Base-by-base conservation (phyloP, 2,888 invertebrate species). In the Alsophila aescularia region DNA sequence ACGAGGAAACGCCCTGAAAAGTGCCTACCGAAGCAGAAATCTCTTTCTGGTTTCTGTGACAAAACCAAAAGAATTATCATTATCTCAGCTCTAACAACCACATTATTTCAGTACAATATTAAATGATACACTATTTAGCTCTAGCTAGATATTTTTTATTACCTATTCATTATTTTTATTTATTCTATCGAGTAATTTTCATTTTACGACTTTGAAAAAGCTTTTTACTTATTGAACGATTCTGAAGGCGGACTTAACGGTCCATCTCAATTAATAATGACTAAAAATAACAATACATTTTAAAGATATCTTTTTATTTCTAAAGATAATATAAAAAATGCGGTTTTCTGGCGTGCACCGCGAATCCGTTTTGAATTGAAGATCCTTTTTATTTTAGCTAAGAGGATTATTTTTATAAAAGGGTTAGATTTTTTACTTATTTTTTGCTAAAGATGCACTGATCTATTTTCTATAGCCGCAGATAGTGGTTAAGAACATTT, bases 361-460 rank as follows among this genome's bases (percentile, higher is more conserved):
- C 77, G 62, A 76, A 84, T 78, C 83, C 79, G 77, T 86, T 85
- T 79, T 79, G 69, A 71, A 73, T 64, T 53, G 53, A 61, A 49
- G 42, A 60, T 66, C 59, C 57, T 62, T 60, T 77, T 79, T 74
- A 79, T 76, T 81, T 87, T 81, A 62, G 83, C 82, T 82, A 87
- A 89, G 87, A 83, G 79, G 89, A 87, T 89, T 88, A 88, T 79
- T 83, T 85, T 83, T 87, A 85, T 71, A 41, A 77, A 83, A 77
- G 79, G 83, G 79, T 85, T 84, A 59, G 62, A 79, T 85, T 86
- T 85, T 85, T 67, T 48, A 47, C 31, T 7, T 13, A 49, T 66
- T 72, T 69, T 71, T 75, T 68, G 67, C 62, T 45, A 58, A 67
- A 72, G 63, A 68, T 71, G 67, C 67, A 53, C 58, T 61, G 55